These are phyloP conservation scores for Holcopasites calliopsidis DNA, from an alignment of 1,140 invertebrate species.

Conservation along the genomic window DNA sequence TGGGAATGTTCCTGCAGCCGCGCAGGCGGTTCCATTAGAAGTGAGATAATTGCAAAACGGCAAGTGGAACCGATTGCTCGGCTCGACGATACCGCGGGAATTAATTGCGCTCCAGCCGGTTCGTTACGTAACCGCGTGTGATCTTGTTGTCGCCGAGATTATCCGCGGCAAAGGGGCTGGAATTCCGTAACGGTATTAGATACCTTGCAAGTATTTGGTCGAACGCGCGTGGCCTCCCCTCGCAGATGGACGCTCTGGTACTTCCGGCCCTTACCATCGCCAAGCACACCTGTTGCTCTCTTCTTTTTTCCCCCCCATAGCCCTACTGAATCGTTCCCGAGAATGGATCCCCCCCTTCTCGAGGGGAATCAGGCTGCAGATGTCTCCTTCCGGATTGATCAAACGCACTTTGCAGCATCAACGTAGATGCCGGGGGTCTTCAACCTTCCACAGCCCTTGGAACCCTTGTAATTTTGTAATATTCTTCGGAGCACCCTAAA, in stretches of 20 bases:
- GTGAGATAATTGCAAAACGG: background rate
- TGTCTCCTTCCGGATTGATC: no score
- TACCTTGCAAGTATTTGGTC: constrained; percentile 4
- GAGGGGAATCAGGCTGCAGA: background rate
- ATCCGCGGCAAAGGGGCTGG: constrained; percentile 1
- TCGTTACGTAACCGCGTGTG: constrained; percentile 24
- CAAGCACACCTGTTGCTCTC: constrained; percentile 25
- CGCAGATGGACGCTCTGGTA: background rate
- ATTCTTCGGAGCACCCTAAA: no score
- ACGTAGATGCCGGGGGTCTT: no score
- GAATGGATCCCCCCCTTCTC: background rate
- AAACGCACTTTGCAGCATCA: no score
- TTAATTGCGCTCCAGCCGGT: background rate
- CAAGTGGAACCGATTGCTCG: background rate
- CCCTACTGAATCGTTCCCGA: background rate
- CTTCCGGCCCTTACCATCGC: background rate
- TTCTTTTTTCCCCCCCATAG: background rate
- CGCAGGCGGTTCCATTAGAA: no score
- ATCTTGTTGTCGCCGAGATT: constrained; percentile 34
- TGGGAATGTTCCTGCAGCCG: no score
- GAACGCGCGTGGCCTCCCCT: no score
- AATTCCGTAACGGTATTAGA: constrained; percentile 26
- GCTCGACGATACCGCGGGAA: background rate
- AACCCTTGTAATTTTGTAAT: no score
- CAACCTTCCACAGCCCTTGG: no score